Conservation (phyloP, 2,888 invertebrate genomes). For the Polydrusus pterygomalis region DNA sequence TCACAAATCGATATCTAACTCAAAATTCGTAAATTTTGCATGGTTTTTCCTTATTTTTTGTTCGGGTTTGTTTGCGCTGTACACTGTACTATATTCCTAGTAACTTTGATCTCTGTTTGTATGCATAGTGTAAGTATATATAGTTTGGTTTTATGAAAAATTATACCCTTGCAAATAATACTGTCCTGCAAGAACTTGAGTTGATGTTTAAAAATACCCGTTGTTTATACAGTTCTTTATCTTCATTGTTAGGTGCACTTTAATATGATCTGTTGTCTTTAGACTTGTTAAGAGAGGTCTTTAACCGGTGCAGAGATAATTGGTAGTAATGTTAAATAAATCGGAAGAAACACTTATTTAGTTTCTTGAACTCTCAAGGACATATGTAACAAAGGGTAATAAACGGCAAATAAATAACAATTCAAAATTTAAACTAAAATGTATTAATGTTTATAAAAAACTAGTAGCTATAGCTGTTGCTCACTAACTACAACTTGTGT, state of each 20-base stretch:
- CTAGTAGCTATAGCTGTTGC: not conserved
- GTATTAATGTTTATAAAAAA: not conserved
- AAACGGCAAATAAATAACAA: not conserved
- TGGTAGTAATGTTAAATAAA: slow-evolving; percentile 24
- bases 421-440: not conserved
- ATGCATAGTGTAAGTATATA: too few relatives aligned
- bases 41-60: too few relatives aligned
- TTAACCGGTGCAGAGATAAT: slow-evolving; percentile 34
- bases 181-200: too few relatives aligned
- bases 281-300: slow-evolving; percentile 23
- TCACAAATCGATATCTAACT: too few relatives aligned
- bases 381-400: not conserved
- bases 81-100: too few relatives aligned
- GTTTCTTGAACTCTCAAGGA: slow-evolving; percentile 30
- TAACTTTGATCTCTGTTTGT: too few relatives aligned
- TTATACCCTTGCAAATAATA: too few relatives aligned
- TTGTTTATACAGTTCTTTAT: not conserved
- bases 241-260: slow-evolving; percentile 12
- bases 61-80: too few relatives aligned
- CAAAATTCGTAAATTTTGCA: too few relatives aligned
- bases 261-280: slow-evolving; percentile 17
- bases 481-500: too few relatives aligned
- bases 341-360: slow-evolving; percentile 20
- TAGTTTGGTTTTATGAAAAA: too few relatives aligned
- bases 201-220: not conserved